Base-by-base conservation (phyloP, 2,113 vertebrate species). In the Steatornis caripensis region DNA sequence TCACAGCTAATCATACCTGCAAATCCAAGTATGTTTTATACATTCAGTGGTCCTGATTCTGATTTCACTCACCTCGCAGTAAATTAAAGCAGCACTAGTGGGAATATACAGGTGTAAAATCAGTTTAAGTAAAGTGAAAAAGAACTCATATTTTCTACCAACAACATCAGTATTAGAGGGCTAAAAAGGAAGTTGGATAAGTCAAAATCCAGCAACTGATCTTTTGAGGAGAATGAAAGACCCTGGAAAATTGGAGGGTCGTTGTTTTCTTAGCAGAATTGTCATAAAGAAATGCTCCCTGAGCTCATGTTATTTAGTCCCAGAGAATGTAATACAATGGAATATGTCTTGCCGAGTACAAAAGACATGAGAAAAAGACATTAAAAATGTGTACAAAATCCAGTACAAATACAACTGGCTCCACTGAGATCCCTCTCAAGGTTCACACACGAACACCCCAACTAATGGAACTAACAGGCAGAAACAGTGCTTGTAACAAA, bases 51-150 rank as follows among this genome's bases (percentile, higher is more conserved):
- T 71, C 80, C 61, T 51, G 57, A 94, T 94, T 82, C 91, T 87
- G 81, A 95, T 91, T 93, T 68, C 87, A 72, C 91, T 96, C 84
- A 84, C 87, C 87, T 94, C 81, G 89, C 89, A 96, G 81, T 61
- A 94, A 96, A 93, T 96, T 92, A 93, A 78, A 76, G 53, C 72
- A 87, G 46, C 51, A 37, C 80, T 69, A 74, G 68, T 41, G 87
- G 83, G 91, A 96, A 94, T 93, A 95, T 48, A 94, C 89, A 86
- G 86, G 72, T 92, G 93, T 89, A 95, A 96, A 90, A 92, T 95
- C 65, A 91, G 69, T 96, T 89, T 48, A 84, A 81, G 69, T 18
- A 57, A 79, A 76, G 95, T 91, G 27, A 96, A 95, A 93, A 92
- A 92, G 55, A 92, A 76, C 32, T 88, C 39, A 1, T 34, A 76